Percentiles rank a stretch among this genome's conserved stretches.
These are phyloP conservation scores for Gopherus evgoodei DNA, from an alignment of 2,113 vertebrate species.

Conservation along the genomic window DNA sequence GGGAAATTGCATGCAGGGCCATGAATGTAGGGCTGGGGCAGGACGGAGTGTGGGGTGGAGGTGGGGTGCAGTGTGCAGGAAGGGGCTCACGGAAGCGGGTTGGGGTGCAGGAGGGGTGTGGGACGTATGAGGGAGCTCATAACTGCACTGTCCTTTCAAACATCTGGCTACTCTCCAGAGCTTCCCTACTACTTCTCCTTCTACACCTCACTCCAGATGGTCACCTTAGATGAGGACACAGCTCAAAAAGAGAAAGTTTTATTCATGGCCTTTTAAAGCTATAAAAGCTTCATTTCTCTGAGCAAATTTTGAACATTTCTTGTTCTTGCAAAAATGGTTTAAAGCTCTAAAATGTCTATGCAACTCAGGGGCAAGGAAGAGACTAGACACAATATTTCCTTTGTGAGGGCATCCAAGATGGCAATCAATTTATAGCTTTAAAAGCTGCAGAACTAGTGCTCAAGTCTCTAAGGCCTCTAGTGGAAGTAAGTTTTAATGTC, in stretches of 20 bases:
- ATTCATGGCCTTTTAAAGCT: neutral
- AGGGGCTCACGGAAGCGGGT: too few species aligned
- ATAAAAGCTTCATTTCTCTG: neutral
- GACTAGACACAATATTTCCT: neutral
- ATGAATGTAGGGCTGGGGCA: too few species aligned
- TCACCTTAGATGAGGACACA: conserved; percentile 38
- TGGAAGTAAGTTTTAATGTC: neutral
- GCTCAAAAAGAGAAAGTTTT: neutral
- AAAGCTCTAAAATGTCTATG: neutral
- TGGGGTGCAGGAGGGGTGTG: too few species aligned
- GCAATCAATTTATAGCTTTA: neutral
- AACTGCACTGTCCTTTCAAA: conserved; percentile 31
- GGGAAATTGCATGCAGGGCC: too few species aligned
- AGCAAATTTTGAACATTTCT: conserved; percentile 1
- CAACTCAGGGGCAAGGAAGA: neutral
- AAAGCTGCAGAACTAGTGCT: neutral
- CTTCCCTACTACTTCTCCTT: conserved; percentile 22
- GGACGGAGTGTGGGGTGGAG: too few species aligned
- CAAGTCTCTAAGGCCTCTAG: neutral
- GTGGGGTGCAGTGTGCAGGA: too few species aligned
- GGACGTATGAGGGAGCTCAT: neutral
- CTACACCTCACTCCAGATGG: neutral
- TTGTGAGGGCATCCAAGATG: neutral
- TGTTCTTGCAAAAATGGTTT: conserved; percentile 28
- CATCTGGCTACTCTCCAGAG: conserved; percentile 30